Conservation (phyloP, 2,113 vertebrate species). For the Falcunculus frontatus region DNA sequence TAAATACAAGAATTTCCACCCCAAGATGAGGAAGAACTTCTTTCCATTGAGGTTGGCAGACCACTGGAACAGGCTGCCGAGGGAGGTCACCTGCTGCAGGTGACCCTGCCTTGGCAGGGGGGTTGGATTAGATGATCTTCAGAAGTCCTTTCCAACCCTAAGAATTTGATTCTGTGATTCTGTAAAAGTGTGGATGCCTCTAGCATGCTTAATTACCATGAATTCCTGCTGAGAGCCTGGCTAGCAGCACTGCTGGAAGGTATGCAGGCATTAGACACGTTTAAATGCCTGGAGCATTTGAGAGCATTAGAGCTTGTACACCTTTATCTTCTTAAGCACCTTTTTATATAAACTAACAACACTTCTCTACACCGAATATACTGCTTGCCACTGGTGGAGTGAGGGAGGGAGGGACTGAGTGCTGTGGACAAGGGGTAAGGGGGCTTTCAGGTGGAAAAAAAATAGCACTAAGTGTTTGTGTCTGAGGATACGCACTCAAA, state of each 20-base stretch:
- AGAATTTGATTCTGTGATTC: not conserved
- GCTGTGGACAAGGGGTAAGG: fast-evolving
- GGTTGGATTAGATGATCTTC: not conserved
- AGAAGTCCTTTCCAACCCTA: not conserved
- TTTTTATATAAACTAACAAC: not conserved
- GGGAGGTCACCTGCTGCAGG: not conserved
- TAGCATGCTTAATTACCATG: not conserved
- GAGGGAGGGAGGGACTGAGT: not conserved
- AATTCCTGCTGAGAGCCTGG: not conserved
- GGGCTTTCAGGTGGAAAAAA: not conserved
- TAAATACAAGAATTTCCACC: not conserved
- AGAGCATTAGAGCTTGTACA: not conserved
- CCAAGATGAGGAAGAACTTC: not conserved
- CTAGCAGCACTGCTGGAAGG: not conserved
- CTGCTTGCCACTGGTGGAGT: not conserved
- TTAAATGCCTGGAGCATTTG: not conserved
- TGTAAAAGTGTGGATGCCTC: not conserved
- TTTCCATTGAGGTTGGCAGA: not conserved
- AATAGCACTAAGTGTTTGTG: not conserved
- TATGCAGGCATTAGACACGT: not conserved
- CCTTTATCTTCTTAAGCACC: not conserved
- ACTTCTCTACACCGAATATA: not conserved
- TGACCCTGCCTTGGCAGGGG: not conserved
- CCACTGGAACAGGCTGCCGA: fast-evolving
- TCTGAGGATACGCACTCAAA: not conserved